Base-by-base conservation (phyloP, 2,888 invertebrate genomes). In the Scaptomyza flava region DNA sequence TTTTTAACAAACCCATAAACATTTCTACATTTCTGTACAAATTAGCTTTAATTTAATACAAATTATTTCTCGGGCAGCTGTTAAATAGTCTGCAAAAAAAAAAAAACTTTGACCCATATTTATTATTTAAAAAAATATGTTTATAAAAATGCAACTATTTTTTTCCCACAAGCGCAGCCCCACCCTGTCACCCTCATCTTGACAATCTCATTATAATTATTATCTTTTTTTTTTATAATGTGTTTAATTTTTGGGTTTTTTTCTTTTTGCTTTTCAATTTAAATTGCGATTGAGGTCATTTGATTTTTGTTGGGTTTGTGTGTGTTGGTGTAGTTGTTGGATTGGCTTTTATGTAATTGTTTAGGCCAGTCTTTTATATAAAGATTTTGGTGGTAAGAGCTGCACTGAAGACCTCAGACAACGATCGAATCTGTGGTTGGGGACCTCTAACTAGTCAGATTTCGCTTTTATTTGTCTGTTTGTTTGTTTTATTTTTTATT, bases 221-320 rank as follows among this genome's bases (percentile, higher is more conserved):
- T 81, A 75, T 68, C 66, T 63, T 52, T 59, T 64, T 68, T 59
- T 64, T 68, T 68, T 68, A 17, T 27, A 36, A 6, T 45, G 23
- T 48, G 17, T 41, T 48, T 14, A 3, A 1, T 30, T 17, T 31
- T 46, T 30, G 33, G 14, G n/a, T 6, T 6, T 17, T 31, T 14
- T 30, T 58, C n/a, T 31, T 41, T 61, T 61, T 48, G n/a, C 47
- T 47, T 50, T 87, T 84, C 81, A 76, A 79, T 87, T 76, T 65
- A 76, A 81, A 72, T 81, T 72, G 73, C 87, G 81, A 83, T 83
- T 87, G 87, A 83, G 87, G 84, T 83, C 84, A 81, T 68, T 87
- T 72, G 82, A 84, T 73, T 83, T 72, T 68, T 48, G 63, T 80
- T 66, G 68, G 61, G 51, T 72, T 59, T 61, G 46, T 50, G n/a